phyloP scores from a whole-genome alignment of 2,113 vertebrate genomes.

The Ibidorhyncha struthersii region DNA sequence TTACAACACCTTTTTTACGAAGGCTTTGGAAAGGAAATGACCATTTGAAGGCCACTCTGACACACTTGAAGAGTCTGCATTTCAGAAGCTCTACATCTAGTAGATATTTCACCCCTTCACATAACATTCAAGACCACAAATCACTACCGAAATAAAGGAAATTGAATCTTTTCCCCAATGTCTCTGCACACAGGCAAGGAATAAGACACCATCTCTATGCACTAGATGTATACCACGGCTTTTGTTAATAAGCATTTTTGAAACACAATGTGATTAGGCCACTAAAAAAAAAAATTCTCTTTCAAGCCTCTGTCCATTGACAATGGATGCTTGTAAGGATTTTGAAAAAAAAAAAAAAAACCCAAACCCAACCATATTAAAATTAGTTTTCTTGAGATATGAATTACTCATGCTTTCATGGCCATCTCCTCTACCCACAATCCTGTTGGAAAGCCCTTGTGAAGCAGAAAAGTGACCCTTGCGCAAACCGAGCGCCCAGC shows the following conservation, averaged over 20 bases:
- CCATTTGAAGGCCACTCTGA: neutral
- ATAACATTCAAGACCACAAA: neutral
- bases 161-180: neutral
- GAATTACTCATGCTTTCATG: fast-evolving
- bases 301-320: neutral
- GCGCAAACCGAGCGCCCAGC: too few species aligned
- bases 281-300: neutral
- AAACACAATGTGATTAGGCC: neutral
- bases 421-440: neutral
- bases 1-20: neutral
- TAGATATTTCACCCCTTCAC: neutral
- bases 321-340: neutral
- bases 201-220: neutral
- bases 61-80: neutral
- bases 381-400: neutral
- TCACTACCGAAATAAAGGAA: neutral
- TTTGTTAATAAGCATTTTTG: neutral
- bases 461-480: neutral
- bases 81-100: neutral
- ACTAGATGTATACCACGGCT: neutral
- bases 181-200: neutral
- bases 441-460: neutral
- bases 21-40: neutral
- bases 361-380: too few species aligned
- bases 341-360: neutral